phyloP scores from a whole-genome alignment of 2,113 vertebrate species.

The Sciurus niger region DNA sequence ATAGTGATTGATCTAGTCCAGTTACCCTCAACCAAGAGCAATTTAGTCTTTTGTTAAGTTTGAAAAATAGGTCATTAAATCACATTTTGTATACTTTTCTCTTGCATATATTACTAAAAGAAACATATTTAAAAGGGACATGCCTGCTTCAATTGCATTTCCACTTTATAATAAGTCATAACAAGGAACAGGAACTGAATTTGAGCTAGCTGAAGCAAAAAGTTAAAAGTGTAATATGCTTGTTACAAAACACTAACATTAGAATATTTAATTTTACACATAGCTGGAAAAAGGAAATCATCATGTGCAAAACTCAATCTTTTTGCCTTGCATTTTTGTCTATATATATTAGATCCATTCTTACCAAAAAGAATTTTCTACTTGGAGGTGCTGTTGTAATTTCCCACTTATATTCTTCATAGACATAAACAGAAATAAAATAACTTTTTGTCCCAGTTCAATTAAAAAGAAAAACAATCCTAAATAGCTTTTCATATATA shows the following conservation, averaged over 20 bases:
- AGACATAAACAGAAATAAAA: background rate
- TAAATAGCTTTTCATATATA: background rate
- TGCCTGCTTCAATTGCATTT: background rate
- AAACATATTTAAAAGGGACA: background rate
- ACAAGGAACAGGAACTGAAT: background rate
- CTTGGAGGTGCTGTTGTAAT: background rate
- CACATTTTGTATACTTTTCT: background rate
- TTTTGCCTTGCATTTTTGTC: background rate
- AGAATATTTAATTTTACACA: background rate
- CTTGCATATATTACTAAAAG: background rate
- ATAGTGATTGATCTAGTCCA: background rate
- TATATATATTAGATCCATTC: background rate
- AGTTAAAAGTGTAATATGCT: background rate
- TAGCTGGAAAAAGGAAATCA: background rate
- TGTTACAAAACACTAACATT: background rate
- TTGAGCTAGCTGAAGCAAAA: background rate
- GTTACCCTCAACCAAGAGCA: background rate
- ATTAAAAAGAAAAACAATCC: background rate
- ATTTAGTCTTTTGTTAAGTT: background rate
- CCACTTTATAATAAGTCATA: background rate
- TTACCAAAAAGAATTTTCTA: background rate
- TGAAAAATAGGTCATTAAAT: background rate
- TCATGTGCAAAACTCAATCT: background rate
- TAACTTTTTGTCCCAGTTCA: background rate
- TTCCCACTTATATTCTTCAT: background rate